Evolutionary conservation across 2,797 vertebrate species (phyloP).

Genomic region (Kryptopterus vitreolus): DNA sequence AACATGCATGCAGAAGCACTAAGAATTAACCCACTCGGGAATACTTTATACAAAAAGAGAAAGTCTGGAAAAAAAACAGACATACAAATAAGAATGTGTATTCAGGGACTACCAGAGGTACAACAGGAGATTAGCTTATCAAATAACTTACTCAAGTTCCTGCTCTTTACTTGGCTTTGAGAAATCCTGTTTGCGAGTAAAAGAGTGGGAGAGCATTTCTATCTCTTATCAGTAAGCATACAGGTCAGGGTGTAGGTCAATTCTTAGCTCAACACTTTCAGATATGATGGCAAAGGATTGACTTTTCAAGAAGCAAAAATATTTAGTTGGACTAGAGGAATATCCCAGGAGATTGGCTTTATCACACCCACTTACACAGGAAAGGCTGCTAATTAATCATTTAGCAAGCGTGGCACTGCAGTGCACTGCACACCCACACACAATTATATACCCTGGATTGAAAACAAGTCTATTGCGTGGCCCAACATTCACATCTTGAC

Average conservation of each 20-base stretch:
- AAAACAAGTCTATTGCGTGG: background rate
- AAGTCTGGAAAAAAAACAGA: background rate
- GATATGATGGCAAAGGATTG: slow-evolving; percentile 8
- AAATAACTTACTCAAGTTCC: slow-evolving; percentile 6
- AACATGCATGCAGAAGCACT: background rate
- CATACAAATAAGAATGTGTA: slow-evolving; percentile 6
- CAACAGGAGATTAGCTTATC: slow-evolving; percentile 4
- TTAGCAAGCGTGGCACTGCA: background rate
- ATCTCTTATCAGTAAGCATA: slow-evolving; percentile 26
- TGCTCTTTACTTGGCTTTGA: background rate
- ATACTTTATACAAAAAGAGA: background rate
- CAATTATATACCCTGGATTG: background rate
- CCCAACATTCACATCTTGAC: background rate
- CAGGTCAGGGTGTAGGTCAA: slow-evolving; percentile 40
- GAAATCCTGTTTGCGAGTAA: slow-evolving; percentile 2
- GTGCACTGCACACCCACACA: background rate
- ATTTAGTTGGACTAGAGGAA: slow-evolving; percentile 15
- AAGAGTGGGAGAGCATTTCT: slow-evolving; percentile 12
- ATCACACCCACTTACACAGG: slow-evolving; percentile 35
- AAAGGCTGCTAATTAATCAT: slow-evolving; percentile 17
- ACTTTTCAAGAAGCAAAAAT: slow-evolving; percentile 35
- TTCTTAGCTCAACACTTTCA: slow-evolving; percentile 30
- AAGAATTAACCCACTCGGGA: background rate
- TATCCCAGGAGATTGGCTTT: slow-evolving; percentile 35
- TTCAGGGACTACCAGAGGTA: background rate